Percentiles rank a stretch among this genome's conserved stretches.
Conservation (phyloP, 2,797 vertebrate species). For the Pipistrellus nathusii region DNA sequence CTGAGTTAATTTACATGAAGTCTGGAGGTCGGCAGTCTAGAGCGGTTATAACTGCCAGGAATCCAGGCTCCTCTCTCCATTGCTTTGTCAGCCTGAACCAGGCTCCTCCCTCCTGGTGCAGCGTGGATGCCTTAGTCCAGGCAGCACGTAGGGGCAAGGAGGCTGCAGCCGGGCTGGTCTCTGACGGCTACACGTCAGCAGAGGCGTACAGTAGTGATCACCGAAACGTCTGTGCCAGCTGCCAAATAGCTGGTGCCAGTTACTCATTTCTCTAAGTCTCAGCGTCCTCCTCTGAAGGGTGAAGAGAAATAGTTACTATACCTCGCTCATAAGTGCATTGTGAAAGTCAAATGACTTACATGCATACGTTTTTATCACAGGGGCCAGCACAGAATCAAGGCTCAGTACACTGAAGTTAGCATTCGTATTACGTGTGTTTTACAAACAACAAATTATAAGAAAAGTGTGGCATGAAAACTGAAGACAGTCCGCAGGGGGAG, state of each 20-base stretch:
- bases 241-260: background rate
- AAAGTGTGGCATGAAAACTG: background rate
- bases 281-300: background rate
- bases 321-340: background rate
- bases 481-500: background rate
- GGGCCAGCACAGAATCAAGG: background rate
- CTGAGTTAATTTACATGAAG: background rate
- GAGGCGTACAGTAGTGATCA: background rate
- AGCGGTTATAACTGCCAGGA: background rate
- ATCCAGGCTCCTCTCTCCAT: background rate
- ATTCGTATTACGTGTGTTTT: slow-evolving; percentile 14
- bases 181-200: background rate
- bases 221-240: background rate
- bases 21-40: background rate
- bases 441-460: background rate
- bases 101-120: background rate
- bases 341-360: background rate
- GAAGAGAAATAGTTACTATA: background rate
- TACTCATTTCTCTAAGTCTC: background rate
- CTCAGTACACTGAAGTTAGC: background rate
- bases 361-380: background rate
- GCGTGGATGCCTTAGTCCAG: background rate
- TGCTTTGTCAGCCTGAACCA: background rate
- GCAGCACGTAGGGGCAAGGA: background rate
- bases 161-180: background rate